These are phyloP conservation scores for Lepidocyrtoides sp. DNA, from an alignment of 2,888 invertebrate genomes.

Conservation along the genomic window DNA sequence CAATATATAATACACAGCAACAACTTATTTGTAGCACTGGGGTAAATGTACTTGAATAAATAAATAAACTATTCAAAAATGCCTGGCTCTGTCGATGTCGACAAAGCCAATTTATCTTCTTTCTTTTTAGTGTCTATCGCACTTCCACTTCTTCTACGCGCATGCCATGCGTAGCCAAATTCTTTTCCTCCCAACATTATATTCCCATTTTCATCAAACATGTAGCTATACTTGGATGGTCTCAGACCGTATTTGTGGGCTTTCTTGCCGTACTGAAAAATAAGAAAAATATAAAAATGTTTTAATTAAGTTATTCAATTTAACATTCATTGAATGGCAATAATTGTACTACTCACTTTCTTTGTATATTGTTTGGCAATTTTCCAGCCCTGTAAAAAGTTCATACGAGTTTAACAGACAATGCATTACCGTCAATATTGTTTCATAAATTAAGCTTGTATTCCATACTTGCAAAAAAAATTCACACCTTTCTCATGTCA, in stretches of 20 bases:
- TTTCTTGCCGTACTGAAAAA: constrained; percentile 66
- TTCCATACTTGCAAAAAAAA: neutral
- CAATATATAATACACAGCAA: no score
- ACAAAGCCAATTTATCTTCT: no score
- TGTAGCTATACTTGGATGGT: constrained; percentile 57
- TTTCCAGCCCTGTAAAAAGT: constrained; percentile 59
- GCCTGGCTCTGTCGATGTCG: no score
- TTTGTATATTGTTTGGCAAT: constrained; percentile 56
- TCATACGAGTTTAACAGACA: no score
- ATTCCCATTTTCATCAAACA: constrained; percentile 58
- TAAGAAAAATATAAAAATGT: neutral
- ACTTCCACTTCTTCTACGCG: neutral
- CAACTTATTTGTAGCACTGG: no score
- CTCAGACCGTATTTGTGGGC: constrained; percentile 66
- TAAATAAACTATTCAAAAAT: no score
- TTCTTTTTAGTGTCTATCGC: neutral
- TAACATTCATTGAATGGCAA: neutral
- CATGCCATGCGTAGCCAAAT: constrained; percentile 16
- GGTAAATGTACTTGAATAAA: no score
- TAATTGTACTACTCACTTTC: constrained; percentile 39
- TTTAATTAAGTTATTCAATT: no score
- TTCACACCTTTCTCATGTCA: constrained; percentile 48
- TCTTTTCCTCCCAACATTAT: constrained; percentile 27
- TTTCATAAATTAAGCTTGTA: neutral
- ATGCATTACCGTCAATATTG: no score